Conservation (phyloP, 2,888 invertebrate genomes). For the Pyrocoelia pectoralis region DNA sequence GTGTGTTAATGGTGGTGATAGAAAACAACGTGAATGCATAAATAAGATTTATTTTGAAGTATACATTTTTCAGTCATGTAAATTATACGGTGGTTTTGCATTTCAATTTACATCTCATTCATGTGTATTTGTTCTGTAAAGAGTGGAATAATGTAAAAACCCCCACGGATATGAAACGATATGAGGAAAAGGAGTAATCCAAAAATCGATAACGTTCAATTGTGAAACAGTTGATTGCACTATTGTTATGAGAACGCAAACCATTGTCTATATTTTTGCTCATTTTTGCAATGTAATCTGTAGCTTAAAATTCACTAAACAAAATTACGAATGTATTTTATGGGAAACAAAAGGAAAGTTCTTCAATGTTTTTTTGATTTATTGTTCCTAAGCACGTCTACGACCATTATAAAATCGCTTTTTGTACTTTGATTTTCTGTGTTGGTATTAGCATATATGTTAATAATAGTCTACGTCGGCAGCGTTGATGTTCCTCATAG, state of each 20-base stretch:
- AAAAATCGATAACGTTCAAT: background rate
- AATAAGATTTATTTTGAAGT: background rate
- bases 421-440: too few relatives aligned
- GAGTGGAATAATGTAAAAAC: background rate
- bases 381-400: too few relatives aligned
- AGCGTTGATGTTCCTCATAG: too few relatives aligned
- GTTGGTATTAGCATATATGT: too few relatives aligned
- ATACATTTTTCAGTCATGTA: background rate
- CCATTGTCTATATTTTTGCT: background rate
- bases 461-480: too few relatives aligned
- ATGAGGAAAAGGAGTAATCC: background rate
- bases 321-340: too few relatives aligned
- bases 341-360: too few relatives aligned
- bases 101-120: conserved; percentile 1
- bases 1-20: conserved; percentile 1
- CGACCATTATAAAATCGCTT: too few relatives aligned
- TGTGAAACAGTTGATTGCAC: background rate
- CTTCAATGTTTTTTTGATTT: too few relatives aligned
- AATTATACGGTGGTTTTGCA: background rate
- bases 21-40: background rate
- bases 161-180: background rate
- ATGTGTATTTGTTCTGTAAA: background rate
- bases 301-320: too few relatives aligned
- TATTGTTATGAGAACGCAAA: background rate
- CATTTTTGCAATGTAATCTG: background rate